Conservation (phyloP, 2,888 invertebrate species). For the Branchipolynoe longqiensis region DNA sequence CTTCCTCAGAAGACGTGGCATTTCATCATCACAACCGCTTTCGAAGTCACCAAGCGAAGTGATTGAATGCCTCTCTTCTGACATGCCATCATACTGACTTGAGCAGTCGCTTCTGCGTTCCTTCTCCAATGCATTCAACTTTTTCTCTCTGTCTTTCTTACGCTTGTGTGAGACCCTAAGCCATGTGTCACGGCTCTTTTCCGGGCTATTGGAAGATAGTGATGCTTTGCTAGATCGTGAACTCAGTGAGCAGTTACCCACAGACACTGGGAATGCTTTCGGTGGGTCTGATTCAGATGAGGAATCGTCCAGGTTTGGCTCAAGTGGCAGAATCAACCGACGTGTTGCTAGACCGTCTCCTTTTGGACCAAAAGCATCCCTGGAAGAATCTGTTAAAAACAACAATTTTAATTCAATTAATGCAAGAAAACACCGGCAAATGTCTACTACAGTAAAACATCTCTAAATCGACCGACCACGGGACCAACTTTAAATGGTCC, state of each 20-base stretch:
- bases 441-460: too few species aligned
- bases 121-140: neutral
- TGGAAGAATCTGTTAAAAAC: neutral
- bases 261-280: neutral
- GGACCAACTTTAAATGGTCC: too few species aligned
- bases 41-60: too few species aligned
- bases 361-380: neutral
- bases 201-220: neutral
- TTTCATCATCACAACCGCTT: too few species aligned
- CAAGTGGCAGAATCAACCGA: neutral
- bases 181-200: neutral
- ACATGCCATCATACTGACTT: too few species aligned
- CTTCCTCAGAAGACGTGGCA: too few species aligned
- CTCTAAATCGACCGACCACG: too few species aligned
- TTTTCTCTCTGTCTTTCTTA: neutral
- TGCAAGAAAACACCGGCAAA: too few species aligned
- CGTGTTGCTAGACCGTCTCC: neutral
- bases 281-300: neutral
- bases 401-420: too few species aligned
- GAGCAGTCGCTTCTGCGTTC: too few species aligned
- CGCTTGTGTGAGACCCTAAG: neutral
- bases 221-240: neutral
- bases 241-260: neutral
- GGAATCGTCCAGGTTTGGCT: conserved; percentile 13
- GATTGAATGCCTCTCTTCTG: too few species aligned